Conservation (phyloP, 2,113 vertebrate genomes). For the Microtus richardsoni region DNA sequence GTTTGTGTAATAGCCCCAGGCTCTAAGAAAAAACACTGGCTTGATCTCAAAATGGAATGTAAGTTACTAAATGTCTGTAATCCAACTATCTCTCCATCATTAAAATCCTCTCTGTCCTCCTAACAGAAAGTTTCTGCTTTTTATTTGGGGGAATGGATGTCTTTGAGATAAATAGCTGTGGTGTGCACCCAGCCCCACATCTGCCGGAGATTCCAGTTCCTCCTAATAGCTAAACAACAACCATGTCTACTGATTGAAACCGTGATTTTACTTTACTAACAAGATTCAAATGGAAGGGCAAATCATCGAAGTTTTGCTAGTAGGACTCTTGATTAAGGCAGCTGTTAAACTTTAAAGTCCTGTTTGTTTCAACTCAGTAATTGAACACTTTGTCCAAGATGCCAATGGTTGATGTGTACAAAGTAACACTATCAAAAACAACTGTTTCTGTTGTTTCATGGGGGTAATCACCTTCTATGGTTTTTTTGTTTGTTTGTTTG, state of each 20-base stretch:
- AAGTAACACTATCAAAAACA: constrained; percentile 28
- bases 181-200: neutral
- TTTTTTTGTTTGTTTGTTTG: no score
- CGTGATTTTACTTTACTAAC: neutral
- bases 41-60: neutral
- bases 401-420: neutral
- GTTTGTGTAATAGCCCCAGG: neutral
- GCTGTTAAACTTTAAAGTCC: neutral
- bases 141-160: neutral
- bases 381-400: constrained; percentile 21
- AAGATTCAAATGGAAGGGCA: neutral
- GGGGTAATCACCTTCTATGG: neutral
- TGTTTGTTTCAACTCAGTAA: constrained; percentile 23
- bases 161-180: neutral
- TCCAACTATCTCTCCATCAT: neutral
- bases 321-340: constrained; percentile 36
- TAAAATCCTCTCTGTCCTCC: neutral
- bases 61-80: neutral
- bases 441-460: neutral
- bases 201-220: neutral
- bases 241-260: neutral
- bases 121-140: neutral
- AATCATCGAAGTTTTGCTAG: neutral
- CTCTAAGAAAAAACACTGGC: neutral
- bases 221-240: neutral